Base-by-base conservation (phyloP, 2,888 invertebrate species). In the Suillia variegata region DNA sequence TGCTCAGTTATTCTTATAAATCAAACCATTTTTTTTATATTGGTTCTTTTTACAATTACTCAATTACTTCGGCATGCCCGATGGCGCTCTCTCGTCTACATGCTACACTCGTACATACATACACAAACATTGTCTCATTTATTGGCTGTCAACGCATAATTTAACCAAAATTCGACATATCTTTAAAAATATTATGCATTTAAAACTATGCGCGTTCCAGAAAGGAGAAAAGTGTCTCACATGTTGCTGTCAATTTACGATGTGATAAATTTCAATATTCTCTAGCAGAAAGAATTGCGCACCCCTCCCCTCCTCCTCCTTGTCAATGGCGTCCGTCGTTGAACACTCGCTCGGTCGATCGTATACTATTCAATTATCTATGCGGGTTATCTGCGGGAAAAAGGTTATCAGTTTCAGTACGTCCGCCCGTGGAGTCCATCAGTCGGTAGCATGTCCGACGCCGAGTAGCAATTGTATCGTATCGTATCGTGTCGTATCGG, bases 211-310 rank as follows among this genome's bases (percentile, higher is more conserved):
- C n/a, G n/a, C n/a, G n/a, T n/a, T n/a, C 38, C 38, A 8, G 26
- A 26, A 38, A 45, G 47, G 38, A 45, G 51, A 54, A 60, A 54
- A 61, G 48, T 55, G 66, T 67, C 67, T 65, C 67, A 66, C 62
- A 66, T 69, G 71, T 68, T 68, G 63, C 71, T 77, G 75, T 73
- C 79, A 76, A 77, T 78, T 78, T 76, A 71, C 68, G 65, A 67
- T 72, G 70, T 67, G 67, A 77, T 79, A 79, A 78, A 77, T 77
- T 76, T 70, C 64, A 72, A 77, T 79, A 71, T 73, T 60, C 54
- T 33, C 58, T 26, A 42, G 48, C 47, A 47, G 53, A 53, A 54
- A 53, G 13, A 45, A n/a, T 26, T 21, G 13, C 6, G 18, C 20
- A 2, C 31, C 17, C n/a, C 20, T 22, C 20, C 38, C 21, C 21